A percentile compares a stretch with the other conserved stretches of the same genome.
Conservation (phyloP, 2,113 vertebrate species). For the Hystrix cristata region DNA sequence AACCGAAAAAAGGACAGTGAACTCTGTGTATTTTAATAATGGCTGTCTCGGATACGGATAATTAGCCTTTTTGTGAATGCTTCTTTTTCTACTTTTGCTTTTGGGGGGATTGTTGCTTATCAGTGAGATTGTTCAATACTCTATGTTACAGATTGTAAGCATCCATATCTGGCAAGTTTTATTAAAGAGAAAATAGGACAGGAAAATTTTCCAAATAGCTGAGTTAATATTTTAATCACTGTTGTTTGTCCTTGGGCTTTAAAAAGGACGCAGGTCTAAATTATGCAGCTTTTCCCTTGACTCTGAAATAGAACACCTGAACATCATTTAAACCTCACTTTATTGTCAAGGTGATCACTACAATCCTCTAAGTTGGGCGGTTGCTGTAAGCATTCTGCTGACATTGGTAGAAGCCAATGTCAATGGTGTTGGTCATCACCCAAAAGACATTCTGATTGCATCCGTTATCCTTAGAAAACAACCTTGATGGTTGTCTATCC, state of each 20-base stretch:
- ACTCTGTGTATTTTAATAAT: not conserved
- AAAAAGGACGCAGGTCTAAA: slow-evolving; percentile 8
- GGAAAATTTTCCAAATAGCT: slow-evolving; percentile 17
- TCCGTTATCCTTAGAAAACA: not conserved
- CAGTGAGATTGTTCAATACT: not conserved
- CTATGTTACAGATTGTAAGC: not conserved
- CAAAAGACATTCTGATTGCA: not conserved
- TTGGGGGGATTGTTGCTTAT: not conserved
- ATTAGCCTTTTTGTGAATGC: not conserved
- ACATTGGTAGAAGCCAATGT: not conserved
- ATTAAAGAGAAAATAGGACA: slow-evolving; percentile 20
- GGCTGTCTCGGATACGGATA: not conserved
- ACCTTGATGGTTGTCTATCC: not conserved
- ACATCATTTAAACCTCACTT: slow-evolving; percentile 7
- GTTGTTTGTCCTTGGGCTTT: slow-evolving; percentile 2
- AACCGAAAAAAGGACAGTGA: not conserved
- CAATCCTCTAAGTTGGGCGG: not conserved
- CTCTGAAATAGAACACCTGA: not conserved
- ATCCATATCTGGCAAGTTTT: slow-evolving; percentile 16
- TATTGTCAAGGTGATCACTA: not conserved
- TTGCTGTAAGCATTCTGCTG: not conserved
- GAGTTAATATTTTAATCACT: slow-evolving; percentile 45
- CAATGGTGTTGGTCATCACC: not conserved
- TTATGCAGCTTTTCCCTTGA: not conserved
- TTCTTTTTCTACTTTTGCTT: not conserved